Percentiles rank a stretch among this genome's conserved stretches.
Evolutionary conservation across 2,888 invertebrate genomes (phyloP).

Genomic region (Fragum fragum): DNA sequence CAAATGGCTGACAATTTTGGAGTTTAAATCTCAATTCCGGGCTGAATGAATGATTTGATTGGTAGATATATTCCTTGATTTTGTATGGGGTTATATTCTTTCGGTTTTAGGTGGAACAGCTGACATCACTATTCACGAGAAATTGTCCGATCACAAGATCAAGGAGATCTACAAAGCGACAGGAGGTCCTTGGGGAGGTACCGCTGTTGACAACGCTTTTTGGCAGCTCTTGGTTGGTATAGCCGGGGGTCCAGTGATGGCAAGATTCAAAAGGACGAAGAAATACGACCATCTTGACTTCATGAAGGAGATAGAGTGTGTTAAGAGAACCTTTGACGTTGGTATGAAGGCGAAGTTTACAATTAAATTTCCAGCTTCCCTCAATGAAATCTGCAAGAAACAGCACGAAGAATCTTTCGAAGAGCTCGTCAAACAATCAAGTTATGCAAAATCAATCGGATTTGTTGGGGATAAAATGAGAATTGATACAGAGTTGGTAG

Average conservation of each 20-base stretch:
- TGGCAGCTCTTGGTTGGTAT: conserved; percentile 13
- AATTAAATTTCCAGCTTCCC: conserved; percentile 14
- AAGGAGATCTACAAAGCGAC: conserved; percentile 53
- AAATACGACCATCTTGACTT: conserved; percentile 15
- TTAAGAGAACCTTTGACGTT: conserved; percentile 26
- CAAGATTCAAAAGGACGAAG: not conserved
- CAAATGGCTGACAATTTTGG: no score
- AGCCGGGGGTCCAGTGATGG: conserved; percentile 9
- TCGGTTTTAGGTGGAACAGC: conserved; percentile 46
- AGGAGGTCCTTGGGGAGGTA: conserved; percentile 60
- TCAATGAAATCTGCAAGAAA: conserved; percentile 10
- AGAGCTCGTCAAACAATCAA: not conserved
- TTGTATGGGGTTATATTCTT: no score
- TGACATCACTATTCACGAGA: conserved; percentile 57
- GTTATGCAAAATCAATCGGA: conserved; percentile 35
- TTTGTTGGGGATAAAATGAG: conserved; percentile 43
- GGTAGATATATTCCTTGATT: no score
- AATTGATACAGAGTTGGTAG: conserved; percentile 42
- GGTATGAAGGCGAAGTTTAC: conserved; percentile 5
- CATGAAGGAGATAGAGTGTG: conserved; percentile 32
- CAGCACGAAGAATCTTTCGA: not conserved
- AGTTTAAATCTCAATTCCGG: no score
- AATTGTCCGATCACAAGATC: conserved; percentile 19
- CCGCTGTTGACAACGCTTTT: conserved; percentile 53
- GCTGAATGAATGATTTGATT: no score